Evolutionary conservation across 2,888 invertebrate species (phyloP).

Genomic region (Unio delphinus): DNA sequence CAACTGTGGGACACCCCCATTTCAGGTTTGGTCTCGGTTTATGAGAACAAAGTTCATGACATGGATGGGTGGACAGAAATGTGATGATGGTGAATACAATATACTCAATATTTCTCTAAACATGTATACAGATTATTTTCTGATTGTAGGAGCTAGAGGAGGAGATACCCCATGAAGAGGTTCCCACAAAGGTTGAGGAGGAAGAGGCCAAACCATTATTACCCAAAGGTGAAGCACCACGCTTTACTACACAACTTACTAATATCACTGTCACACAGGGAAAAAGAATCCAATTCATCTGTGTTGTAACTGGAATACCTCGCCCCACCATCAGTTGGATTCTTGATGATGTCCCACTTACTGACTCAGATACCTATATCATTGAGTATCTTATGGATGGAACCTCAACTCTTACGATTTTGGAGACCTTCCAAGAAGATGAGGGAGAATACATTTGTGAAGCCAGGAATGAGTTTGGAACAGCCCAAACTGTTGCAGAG

Average conservation of each 20-base stretch:
- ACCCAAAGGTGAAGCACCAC: conserved; percentile 51
- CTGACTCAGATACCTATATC: conserved; percentile 58
- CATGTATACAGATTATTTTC: not conserved
- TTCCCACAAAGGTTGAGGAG: conserved; percentile 28
- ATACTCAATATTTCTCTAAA: no score
- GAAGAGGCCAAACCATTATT: conserved; percentile 46
- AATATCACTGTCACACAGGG: conserved; percentile 53
- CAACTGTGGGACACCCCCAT: no score
- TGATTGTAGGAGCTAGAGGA: conserved; percentile 30
- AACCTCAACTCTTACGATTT: conserved; percentile 87
- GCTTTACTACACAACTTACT: conserved; percentile 48
- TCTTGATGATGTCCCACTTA: conserved; percentile 80
- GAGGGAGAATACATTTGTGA: conserved; percentile 96
- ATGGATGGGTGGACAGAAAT: no score
- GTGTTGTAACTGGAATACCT: conserved; percentile 63
- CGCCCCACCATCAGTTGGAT: conserved; percentile 81
- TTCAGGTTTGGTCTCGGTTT: no score
- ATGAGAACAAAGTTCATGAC: no score
- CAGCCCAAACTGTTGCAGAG: conserved; percentile 83
- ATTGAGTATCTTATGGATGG: conserved; percentile 53
- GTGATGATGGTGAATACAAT: no score
- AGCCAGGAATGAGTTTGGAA: conserved; percentile 93
- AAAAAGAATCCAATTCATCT: conserved; percentile 52
- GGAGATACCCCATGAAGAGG: conserved; percentile 26
- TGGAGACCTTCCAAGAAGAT: conserved; percentile 95